These are phyloP conservation scores for Tetramorium bicarinatum DNA, from an alignment of 2,888 invertebrate genomes.

Conservation along the genomic window DNA sequence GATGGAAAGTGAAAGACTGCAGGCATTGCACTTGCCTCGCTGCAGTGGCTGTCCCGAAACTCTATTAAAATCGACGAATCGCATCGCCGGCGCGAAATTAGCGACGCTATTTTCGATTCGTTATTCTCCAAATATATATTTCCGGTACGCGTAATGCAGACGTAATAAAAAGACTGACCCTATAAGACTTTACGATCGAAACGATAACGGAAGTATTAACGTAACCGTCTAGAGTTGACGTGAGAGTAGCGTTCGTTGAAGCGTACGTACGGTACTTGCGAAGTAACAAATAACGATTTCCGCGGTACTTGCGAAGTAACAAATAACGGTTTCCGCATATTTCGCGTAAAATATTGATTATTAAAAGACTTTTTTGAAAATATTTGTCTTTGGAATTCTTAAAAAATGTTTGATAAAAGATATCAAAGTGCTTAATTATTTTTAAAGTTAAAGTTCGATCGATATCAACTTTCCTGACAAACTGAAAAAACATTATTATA, in stretches of 20 bases:
- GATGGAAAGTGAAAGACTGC: conserved; percentile 47
- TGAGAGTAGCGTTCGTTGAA: not conserved
- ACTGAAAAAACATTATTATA: not conserved
- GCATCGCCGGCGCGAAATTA: conserved; percentile 13
- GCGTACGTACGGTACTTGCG: not conserved
- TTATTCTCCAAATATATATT: conserved; percentile 10
- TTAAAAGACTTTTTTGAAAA: not conserved
- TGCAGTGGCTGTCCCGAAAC: not conserved
- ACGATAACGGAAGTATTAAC: not conserved
- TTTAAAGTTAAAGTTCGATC: not conserved
- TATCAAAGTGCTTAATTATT: not conserved
- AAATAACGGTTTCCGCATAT: not conserved
- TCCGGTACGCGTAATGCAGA: not conserved
- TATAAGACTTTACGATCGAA: not conserved
- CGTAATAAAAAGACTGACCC: conserved; percentile 5
- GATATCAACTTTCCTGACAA: not conserved
- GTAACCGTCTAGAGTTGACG: not conserved
- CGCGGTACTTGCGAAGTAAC: not conserved
- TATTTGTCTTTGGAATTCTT: not conserved
- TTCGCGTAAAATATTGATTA: not conserved
- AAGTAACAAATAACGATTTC: not conserved
- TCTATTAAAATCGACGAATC: conserved; percentile 12
- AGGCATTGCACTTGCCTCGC: conserved; percentile 1
- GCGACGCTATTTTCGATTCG: conserved; percentile 21
- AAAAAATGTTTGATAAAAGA: not conserved